Percentiles rank a stretch among this genome's conserved stretches.
Conservation (phyloP, 1,140 invertebrate species). For the Ips typographus region DNA sequence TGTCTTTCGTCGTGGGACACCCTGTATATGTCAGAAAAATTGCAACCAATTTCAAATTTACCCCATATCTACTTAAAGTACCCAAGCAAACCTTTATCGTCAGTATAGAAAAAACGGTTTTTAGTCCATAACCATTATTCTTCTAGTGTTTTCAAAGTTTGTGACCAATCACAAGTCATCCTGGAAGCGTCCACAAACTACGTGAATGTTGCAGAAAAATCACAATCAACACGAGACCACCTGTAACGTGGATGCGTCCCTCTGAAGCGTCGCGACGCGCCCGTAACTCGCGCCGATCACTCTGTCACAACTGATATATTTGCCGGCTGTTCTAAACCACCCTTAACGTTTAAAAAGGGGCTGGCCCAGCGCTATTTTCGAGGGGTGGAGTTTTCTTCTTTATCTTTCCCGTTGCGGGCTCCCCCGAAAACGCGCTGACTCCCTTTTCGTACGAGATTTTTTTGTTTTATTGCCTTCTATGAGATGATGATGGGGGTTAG, state of each 20-base stretch:
- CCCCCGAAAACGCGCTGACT: constrained; percentile 9
- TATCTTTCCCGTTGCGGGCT: constrained; percentile 25
- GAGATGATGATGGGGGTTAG: constrained; percentile 30
- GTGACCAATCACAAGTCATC: too few species aligned
- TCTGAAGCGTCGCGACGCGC: constrained; percentile 12
- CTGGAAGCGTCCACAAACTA: too few species aligned
- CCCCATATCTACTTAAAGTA: too few species aligned
- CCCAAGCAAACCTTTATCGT: too few species aligned
- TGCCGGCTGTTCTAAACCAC: constrained; percentile 40
- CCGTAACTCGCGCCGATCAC: constrained; percentile 22
- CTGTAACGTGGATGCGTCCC: constrained; percentile 21
- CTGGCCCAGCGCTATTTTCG: constrained; percentile 39
- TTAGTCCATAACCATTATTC: too few species aligned
- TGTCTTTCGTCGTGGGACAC: too few species aligned
- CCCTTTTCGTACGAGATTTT: constrained; percentile 22
- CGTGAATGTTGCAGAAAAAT: background rate
- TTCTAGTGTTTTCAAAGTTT: too few species aligned
- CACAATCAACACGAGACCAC: constrained; percentile 8
- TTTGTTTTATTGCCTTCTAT: constrained; percentile 31
- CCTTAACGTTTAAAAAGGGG: constrained; percentile 43
- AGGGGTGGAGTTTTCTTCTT: constrained; percentile 48
- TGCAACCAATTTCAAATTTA: too few species aligned
- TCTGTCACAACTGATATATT: constrained; percentile 45
- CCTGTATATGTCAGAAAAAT: too few species aligned
- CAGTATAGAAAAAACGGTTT: too few species aligned